Base-by-base conservation (phyloP, 2,888 invertebrate genomes). In the Cinara cedri region DNA sequence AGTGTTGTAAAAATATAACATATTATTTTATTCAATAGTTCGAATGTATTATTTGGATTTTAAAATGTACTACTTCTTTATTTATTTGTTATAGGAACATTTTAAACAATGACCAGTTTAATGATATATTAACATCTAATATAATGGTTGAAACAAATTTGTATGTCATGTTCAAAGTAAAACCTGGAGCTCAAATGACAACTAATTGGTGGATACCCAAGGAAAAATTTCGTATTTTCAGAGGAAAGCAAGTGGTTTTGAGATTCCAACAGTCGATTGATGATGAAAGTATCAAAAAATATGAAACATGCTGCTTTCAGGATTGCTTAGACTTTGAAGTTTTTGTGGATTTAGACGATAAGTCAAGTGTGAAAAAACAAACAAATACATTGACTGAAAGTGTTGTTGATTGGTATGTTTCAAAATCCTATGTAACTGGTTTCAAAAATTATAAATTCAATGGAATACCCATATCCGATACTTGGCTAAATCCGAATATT, bases 81-180 rank as follows among this genome's bases (percentile, higher is more conserved):
- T 24, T 57, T 55, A 14, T 75, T 82, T 55, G 24, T 83, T 83
- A 46, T 81, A 86, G 86, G 63, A 85, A 85, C 10, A 84, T 86
- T 72, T 81, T 85, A 54, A 84, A 84, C 44, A 85, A 85, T 81
- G 66, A 83, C 60, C 85, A 85, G 78, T 85, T 86, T 51, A 86
- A 86, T n/a, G 78, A 78, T 82, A 83, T 85, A 54, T 84, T 84
- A 14, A 83, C 86, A 81, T 83, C 83, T 11, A 65, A 82, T 21
- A 86, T 86, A 46, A 82, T 85, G 44, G 84, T 83, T 19, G 84
- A 84, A 11, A 86, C 86, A 49, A 86, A 86, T 63, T 85, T 86
- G 8, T 86, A 86, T 82, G 83, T 86, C 3, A 82, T 86, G 55
- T 78, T 86, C 24, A 84, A 85, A 66, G 86, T 78, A 14, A 81